Conservation (phyloP, 2,888 invertebrate species). For the Drosophila algonquin region DNA sequence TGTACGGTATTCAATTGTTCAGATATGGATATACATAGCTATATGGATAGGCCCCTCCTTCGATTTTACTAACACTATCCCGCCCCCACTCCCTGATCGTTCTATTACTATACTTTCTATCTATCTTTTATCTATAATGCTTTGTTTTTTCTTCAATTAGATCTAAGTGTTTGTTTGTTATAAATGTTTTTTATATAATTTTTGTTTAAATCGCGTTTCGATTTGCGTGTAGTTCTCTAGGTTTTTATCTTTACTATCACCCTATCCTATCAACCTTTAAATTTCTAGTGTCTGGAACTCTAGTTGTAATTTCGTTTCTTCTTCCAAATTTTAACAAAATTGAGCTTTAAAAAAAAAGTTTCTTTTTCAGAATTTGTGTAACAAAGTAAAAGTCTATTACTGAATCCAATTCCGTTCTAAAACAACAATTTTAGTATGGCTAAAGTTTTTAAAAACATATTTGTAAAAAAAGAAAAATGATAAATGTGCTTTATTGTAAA, state of each 20-base stretch:
- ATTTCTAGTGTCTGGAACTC: constrained; percentile 27
- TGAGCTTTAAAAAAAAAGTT: constrained; percentile 43
- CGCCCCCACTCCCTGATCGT: constrained; percentile 11
- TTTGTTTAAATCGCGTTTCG: constrained; percentile 17
- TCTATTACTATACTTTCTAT: constrained; percentile 54
- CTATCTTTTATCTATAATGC: constrained; percentile 41
- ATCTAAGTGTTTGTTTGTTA: constrained; percentile 75
- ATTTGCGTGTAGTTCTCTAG: constrained; percentile 46
- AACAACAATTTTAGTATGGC: constrained; percentile 9
- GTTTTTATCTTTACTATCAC: constrained; percentile 11
- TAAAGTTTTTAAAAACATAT: constrained; percentile 29
- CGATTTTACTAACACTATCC: constrained; percentile 56
- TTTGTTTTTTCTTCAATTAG: constrained; percentile 51
- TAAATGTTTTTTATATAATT: constrained; percentile 55
- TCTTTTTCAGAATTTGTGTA: constrained; percentile 60
- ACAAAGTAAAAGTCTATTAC: constrained; percentile 62
- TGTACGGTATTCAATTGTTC: constrained; percentile 42
- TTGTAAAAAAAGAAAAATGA: constrained; percentile 43
- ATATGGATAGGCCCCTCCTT: constrained; percentile 18
- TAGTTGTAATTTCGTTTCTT: constrained; percentile 49
- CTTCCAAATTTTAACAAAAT: constrained; percentile 49
- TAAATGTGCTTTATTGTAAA: constrained; percentile 81
- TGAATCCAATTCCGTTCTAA: constrained; percentile 32
- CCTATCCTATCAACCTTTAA: constrained; percentile 19
- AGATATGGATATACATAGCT: neutral